phyloP scores from a whole-genome alignment of 37 sponge, comb jelly and placozoan species.

The Aplysina aerophoba region DNA sequence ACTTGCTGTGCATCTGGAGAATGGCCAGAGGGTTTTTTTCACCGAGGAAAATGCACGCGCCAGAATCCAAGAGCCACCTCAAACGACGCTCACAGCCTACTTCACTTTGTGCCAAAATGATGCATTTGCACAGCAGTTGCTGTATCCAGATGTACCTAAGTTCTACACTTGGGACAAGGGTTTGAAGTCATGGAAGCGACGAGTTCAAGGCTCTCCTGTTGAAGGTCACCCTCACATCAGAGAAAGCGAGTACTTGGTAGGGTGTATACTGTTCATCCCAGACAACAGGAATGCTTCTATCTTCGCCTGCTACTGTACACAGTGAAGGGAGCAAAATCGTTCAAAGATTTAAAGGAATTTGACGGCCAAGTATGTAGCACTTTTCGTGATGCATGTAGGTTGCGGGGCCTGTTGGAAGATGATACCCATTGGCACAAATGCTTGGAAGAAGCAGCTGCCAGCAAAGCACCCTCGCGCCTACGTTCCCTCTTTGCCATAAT shows the following conservation, averaged over 20 bases:
- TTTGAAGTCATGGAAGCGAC: slow-evolving; percentile 28
- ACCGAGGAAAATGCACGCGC: slow-evolving; percentile 32
- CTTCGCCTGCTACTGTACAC: slow-evolving; percentile 49
- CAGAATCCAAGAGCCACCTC: neutral
- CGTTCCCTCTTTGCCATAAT: slow-evolving; percentile 58
- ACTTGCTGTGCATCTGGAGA: slow-evolving; percentile 57
- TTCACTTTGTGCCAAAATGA: slow-evolving; percentile 46
- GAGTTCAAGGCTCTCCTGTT: slow-evolving; percentile 42
- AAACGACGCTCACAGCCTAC: slow-evolving; percentile 54
- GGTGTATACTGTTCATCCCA: slow-evolving; percentile 48
- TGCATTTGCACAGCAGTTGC: slow-evolving; percentile 40
- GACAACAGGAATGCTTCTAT: slow-evolving; percentile 48
- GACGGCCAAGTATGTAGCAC: slow-evolving; percentile 41
- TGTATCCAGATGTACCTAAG: slow-evolving; percentile 43
- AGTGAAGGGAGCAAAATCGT: slow-evolving; percentile 40
- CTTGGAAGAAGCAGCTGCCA: slow-evolving; percentile 45
- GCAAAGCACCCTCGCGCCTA: slow-evolving; percentile 7
- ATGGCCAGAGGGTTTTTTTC: slow-evolving; percentile 50
- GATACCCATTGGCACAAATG: slow-evolving; percentile 43
- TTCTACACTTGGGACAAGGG: slow-evolving; percentile 44
- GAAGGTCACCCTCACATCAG: slow-evolving; percentile 14
- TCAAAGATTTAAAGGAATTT: slow-evolving; percentile 18
- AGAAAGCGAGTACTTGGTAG: slow-evolving; percentile 35
- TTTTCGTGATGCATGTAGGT: slow-evolving; percentile 55
- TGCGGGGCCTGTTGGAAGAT: slow-evolving; percentile 49